A percentile compares a stretch with the other conserved stretches of the same genome.
Evolutionary conservation across 2,797 vertebrate species (phyloP).

Genomic region (Pempheris klunzingeri): DNA sequence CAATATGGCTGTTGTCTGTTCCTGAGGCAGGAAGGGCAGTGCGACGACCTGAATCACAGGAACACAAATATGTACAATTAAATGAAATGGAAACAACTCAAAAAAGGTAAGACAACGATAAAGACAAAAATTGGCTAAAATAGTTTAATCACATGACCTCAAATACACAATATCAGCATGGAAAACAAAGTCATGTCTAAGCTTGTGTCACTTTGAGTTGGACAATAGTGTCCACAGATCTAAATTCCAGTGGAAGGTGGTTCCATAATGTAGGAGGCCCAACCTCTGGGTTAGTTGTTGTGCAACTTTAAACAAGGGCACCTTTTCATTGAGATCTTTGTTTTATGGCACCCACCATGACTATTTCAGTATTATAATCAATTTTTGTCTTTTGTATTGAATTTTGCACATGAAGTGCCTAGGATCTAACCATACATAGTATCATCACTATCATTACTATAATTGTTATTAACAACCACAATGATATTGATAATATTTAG

Average conservation of each 20-base stretch:
- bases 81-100: not conserved
- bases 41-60: constrained; percentile 78
- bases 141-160: not conserved
- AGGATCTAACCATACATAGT: no score
- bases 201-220: not conserved
- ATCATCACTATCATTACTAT: no score
- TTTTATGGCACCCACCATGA: no score
- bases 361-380: not conserved
- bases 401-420: not conserved
- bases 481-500: no score
- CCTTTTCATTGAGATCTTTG: not conserved
- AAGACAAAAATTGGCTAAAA: not conserved
- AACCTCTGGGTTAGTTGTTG: not conserved
- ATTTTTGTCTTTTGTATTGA: not conserved
- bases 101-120: no score
- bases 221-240: not conserved
- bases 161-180: not conserved
- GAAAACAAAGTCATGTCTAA: not conserved
- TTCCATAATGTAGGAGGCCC: not conserved
- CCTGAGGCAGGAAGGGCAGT: constrained; percentile 83
- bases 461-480: no score
- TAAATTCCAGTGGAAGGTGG: not conserved
- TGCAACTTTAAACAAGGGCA: not conserved
- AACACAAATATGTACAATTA: not conserved
- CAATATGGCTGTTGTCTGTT: constrained; percentile 88